Evolutionary conservation across 2,888 invertebrate species (phyloP).

Genomic region (Lumbricus terrestris): DNA sequence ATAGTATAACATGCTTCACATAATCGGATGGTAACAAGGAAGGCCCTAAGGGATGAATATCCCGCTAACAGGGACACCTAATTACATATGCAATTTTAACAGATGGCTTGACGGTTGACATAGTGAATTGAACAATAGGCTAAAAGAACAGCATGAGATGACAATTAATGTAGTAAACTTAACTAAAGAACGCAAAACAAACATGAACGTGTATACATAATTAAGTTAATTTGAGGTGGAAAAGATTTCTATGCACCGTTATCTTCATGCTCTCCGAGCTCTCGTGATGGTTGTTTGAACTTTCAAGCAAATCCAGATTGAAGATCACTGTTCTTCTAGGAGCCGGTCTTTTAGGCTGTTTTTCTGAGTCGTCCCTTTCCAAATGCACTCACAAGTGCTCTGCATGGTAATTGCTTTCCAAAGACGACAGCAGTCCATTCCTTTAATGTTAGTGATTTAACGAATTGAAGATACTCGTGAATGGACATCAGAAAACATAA

Average conservation of each 20-base stretch:
- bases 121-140: too few relatives aligned
- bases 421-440: not conserved
- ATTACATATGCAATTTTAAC: too few relatives aligned
- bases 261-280: not conserved
- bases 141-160: too few relatives aligned
- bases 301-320: too few relatives aligned
- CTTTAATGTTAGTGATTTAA: not conserved
- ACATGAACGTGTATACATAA: not conserved
- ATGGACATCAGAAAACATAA: not conserved
- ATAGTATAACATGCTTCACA: too few relatives aligned
- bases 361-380: not conserved
- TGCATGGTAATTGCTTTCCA: not conserved
- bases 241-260: not conserved
- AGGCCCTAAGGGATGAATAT: too few relatives aligned
- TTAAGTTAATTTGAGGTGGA: not conserved
- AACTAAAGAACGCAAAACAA: too few relatives aligned
- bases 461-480: not conserved
- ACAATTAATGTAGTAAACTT: too few relatives aligned
- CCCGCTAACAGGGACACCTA: too few relatives aligned
- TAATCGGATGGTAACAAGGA: too few relatives aligned
- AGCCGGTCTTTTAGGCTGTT: not conserved
- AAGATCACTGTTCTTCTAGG: not conserved
- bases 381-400: not conserved
- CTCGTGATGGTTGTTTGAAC: not conserved
- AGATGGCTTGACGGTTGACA: too few relatives aligned